A percentile compares a stretch with the other conserved stretches of the same genome.
Evolutionary conservation across 2,113 vertebrate species (phyloP).

Genomic region (Planiliza haematocheilus): DNA sequence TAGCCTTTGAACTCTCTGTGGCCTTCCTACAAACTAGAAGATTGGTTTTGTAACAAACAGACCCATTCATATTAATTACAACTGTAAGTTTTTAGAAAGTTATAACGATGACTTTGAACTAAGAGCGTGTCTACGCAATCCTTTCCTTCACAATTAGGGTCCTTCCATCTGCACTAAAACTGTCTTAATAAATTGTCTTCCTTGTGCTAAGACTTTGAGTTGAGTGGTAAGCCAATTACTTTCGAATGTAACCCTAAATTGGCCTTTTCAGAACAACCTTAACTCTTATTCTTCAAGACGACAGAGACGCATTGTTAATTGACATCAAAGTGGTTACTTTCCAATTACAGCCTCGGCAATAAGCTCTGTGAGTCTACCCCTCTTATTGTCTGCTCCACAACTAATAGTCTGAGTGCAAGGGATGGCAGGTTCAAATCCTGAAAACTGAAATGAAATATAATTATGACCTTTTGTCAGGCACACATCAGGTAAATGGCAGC

Average conservation of each 20-base stretch:
- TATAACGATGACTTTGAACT: constrained; percentile 14
- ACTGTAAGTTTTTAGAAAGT: constrained; percentile 22
- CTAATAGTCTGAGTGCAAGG: constrained; percentile 15
- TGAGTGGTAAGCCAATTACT: constrained; percentile 64
- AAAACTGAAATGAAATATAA: constrained; percentile 51
- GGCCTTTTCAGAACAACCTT: constrained; percentile 51
- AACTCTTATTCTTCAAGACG: constrained; percentile 41
- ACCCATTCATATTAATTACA: constrained; percentile 11
- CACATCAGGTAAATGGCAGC: constrained; percentile 43
- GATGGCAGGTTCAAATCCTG: constrained; percentile 30
- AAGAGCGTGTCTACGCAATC: constrained; percentile 2
- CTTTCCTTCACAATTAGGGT: constrained; percentile 33
- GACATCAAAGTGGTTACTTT: constrained; percentile 69
- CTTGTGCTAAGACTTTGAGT: constrained; percentile 34
- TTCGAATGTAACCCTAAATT: constrained; percentile 49
- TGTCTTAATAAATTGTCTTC: constrained; percentile 45
- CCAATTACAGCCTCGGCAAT: constrained; percentile 57
- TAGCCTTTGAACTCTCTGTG: constrained; percentile 18
- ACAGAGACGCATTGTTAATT: constrained; percentile 63
- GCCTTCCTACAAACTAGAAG: constrained; percentile 1
- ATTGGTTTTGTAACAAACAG: not conserved
- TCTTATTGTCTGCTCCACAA: constrained; percentile 25
- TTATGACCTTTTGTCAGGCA: constrained; percentile 55
- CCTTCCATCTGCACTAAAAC: constrained; percentile 32
- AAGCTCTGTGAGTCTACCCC: constrained; percentile 16